phyloP scores from a whole-genome alignment of 2,113 vertebrate genomes.

The Sylvilagus bachmani region DNA sequence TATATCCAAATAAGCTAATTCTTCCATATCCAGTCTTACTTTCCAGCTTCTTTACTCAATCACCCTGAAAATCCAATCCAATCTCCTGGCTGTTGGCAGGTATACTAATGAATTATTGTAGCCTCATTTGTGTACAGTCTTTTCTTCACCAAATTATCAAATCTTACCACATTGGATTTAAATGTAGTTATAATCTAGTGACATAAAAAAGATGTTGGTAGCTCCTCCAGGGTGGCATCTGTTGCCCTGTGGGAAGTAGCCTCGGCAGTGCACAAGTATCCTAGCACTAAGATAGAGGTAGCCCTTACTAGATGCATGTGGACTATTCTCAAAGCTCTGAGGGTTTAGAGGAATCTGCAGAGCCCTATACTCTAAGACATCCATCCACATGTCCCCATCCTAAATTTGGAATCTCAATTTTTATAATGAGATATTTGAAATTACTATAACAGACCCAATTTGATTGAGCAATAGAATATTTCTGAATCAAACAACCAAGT shows the following conservation, averaged over 20 bases:
- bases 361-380: background rate
- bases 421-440: background rate
- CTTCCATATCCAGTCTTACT: background rate
- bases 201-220: background rate
- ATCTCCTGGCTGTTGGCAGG: background rate
- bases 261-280: background rate
- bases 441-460: background rate
- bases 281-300: background rate
- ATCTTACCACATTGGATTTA: background rate
- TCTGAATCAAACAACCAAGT: constrained; percentile 17
- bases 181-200: background rate
- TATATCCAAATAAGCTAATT: constrained; percentile 32
- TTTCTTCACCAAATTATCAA: background rate
- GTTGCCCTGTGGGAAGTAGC: background rate
- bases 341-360: background rate
- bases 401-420: background rate
- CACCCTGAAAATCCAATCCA: background rate
- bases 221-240: background rate
- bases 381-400: background rate
- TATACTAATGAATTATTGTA: background rate
- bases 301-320: background rate
- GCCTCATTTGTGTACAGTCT: background rate
- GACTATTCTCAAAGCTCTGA: background rate
- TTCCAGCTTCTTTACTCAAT: background rate
- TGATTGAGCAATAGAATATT: constrained; percentile 29